A percentile compares a stretch with the other conserved stretches of the same genome.
phyloP scores from a whole-genome alignment of 2,113 vertebrate genomes.

The Dasyprocta punctata region DNA sequence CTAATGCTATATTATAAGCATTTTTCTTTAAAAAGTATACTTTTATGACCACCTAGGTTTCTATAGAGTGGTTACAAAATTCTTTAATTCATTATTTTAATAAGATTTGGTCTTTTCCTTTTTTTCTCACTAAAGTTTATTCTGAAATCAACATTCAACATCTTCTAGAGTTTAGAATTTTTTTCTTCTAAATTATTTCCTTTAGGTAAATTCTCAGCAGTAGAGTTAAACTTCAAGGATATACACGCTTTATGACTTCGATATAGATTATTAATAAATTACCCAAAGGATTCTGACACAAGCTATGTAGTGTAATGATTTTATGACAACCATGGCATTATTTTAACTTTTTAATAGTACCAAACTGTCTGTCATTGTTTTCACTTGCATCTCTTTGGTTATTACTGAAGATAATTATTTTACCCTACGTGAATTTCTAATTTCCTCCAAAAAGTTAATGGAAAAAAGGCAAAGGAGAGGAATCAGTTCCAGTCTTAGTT shows the following conservation, averaged over 20 bases:
- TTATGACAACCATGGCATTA: not conserved
- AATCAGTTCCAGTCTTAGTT: no score
- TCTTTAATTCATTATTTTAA: not conserved
- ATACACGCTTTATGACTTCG: not conserved
- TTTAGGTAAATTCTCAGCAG: not conserved
- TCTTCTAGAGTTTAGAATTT: not conserved
- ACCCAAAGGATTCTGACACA: not conserved
- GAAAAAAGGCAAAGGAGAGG: not conserved
- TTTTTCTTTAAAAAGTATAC: conserved; percentile 31
- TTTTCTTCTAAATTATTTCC: conserved; percentile 32
- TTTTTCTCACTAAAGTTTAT: not conserved
- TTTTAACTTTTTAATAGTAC: not conserved
- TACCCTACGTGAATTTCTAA: not conserved
- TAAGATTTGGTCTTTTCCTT: not conserved
- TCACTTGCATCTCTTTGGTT: not conserved
- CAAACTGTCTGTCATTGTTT: not conserved
- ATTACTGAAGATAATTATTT: not conserved
- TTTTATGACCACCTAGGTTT: conserved; percentile 3
- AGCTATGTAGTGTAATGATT: not conserved
- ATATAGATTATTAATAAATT: not conserved
- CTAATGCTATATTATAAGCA: not conserved
- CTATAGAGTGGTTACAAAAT: not conserved
- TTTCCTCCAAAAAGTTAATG: not conserved
- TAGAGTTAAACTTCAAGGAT: not conserved
- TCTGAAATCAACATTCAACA: not conserved